Conservation (phyloP, 2,888 invertebrate species). For the Melipona bicolor region DNA sequence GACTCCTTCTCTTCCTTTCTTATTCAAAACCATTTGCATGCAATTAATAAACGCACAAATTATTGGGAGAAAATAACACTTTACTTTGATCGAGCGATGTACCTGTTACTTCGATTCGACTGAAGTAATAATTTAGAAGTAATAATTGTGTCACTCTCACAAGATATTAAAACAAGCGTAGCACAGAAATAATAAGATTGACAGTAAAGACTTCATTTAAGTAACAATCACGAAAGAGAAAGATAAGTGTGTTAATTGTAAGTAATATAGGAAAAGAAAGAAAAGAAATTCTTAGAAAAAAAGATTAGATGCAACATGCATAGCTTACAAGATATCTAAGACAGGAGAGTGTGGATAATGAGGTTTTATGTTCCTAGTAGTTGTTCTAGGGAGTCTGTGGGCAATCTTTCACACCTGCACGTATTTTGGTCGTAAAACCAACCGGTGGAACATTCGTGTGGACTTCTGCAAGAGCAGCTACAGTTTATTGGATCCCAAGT, state of each 20-base stretch:
- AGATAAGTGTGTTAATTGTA: neutral
- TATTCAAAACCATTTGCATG: neutral
- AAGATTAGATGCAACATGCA: constrained; percentile 33
- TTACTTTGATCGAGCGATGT: neutral
- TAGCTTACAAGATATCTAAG: constrained; percentile 59
- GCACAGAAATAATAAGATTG: neutral
- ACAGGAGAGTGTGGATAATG: constrained; percentile 46
- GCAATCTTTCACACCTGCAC: constrained; percentile 85
- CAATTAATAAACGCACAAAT: neutral
- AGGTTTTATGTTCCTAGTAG: constrained; percentile 47
- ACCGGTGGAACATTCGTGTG: constrained; percentile 87
- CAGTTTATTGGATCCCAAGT: constrained; percentile 88
- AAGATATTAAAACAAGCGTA: neutral
- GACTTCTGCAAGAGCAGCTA: constrained; percentile 86
- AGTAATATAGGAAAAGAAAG: neutral
- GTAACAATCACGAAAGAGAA: neutral
- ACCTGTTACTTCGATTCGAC: neutral
- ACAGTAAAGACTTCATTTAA: neutral
- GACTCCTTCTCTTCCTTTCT: neutral
- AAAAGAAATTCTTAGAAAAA: neutral
- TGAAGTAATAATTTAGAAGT: neutral
- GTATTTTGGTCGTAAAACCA: constrained; percentile 86
- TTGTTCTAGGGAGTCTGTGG: constrained; percentile 30
- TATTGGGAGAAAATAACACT: neutral
- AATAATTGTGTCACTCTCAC: neutral